Conservation (phyloP, 2,113 vertebrate genomes). For the Antennarius striatus region DNA sequence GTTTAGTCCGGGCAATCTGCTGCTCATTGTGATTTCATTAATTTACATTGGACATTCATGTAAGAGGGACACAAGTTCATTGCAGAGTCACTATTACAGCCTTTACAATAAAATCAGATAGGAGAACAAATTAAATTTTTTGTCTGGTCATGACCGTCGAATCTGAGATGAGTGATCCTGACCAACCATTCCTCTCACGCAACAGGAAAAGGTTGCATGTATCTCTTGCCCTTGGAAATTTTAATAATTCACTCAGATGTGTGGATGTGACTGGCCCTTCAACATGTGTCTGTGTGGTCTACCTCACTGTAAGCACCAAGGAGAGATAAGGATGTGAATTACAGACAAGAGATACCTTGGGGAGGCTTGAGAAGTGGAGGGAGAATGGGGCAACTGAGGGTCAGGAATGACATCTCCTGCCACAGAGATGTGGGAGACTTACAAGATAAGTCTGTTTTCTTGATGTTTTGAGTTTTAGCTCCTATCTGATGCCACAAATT, state of each 20-base stretch:
- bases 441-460: slow-evolving; percentile 47
- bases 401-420: slow-evolving; percentile 54
- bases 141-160: slow-evolving; percentile 34
- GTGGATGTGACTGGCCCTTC: slow-evolving; percentile 55
- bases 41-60: neutral
- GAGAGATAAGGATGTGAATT: slow-evolving; percentile 68
- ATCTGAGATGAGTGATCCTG: slow-evolving; percentile 32
- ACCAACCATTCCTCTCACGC: slow-evolving; percentile 45
- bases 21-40: slow-evolving; percentile 54
- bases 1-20: slow-evolving; percentile 35
- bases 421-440: slow-evolving; percentile 49
- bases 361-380: slow-evolving; percentile 43
- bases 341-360: slow-evolving; percentile 52
- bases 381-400: slow-evolving; percentile 36
- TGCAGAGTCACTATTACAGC: slow-evolving; percentile 40
- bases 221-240: slow-evolving; percentile 64
- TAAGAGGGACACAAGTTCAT: slow-evolving; percentile 49
- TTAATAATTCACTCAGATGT: slow-evolving; percentile 77
- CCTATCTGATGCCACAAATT: slow-evolving; percentile 21
- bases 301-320: slow-evolving; percentile 54
- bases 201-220: slow-evolving; percentile 44
- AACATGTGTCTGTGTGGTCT: slow-evolving; percentile 59
- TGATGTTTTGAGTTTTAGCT: slow-evolving; percentile 36
- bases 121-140: slow-evolving; percentile 59
- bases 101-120: slow-evolving; percentile 61